phyloP scores from a whole-genome alignment of 2,797 vertebrate species.

The Onychomys torridus region DNA sequence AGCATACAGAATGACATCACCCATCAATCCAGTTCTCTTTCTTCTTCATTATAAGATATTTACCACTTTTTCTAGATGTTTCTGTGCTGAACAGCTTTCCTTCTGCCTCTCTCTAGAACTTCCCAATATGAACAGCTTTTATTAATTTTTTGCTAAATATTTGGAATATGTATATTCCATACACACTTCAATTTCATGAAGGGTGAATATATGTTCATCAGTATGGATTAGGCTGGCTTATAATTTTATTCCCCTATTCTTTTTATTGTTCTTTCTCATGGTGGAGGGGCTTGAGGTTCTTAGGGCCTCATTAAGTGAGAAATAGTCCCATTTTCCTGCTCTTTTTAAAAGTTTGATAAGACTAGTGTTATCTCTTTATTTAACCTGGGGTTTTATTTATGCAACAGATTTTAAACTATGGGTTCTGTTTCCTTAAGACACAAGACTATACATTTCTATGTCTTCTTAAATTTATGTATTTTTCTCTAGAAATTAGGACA shows the following conservation, averaged over 20 bases:
- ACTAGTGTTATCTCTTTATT: background rate
- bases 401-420: slow-evolving; percentile 14
- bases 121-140: background rate
- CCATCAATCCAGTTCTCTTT: background rate
- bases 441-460: background rate
- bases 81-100: background rate
- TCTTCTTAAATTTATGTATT: background rate
- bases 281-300: background rate
- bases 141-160: background rate
- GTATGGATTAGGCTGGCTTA: background rate
- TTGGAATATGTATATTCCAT: background rate
- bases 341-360: slow-evolving; percentile 17
- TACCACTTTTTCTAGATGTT: background rate
- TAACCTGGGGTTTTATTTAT: background rate
- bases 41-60: background rate
- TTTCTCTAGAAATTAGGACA: background rate
- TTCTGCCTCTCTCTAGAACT: background rate
- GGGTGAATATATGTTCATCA: background rate
- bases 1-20: too few relatives aligned
- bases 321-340: background rate
- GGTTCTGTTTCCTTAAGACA: slow-evolving; percentile 23
- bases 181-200: background rate
- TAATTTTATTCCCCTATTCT: slow-evolving; percentile 1
- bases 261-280: background rate
- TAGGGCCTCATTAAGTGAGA: background rate